Percentiles rank a stretch among this genome's conserved stretches.
Conservation (phyloP, 2,797 vertebrate species). For the Lerista edwardsae region DNA sequence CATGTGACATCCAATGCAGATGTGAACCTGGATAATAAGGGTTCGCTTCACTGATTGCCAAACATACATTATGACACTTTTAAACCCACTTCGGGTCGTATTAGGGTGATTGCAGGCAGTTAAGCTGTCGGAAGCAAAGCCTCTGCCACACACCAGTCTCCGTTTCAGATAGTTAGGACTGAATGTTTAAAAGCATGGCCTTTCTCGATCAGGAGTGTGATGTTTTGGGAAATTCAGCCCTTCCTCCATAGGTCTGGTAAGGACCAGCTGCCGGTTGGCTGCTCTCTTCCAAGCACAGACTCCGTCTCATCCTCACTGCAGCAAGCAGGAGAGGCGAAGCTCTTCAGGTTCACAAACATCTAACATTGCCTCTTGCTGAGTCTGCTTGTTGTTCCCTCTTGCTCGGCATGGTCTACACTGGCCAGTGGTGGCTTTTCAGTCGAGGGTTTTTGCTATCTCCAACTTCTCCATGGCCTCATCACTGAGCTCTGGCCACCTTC, state of each 20-base stretch:
- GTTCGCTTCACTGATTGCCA: conserved; percentile 69
- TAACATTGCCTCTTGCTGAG: no score
- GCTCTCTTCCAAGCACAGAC: no score
- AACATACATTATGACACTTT: conserved; percentile 70
- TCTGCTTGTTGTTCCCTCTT: no score
- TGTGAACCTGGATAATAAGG: conserved; percentile 68
- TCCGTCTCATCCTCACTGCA: not conserved
- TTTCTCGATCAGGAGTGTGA: conserved; percentile 2
- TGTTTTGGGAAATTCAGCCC: conserved; percentile 12
- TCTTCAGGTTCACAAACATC: no score
- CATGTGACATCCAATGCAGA: conserved; percentile 56
- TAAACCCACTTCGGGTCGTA: conserved; percentile 73
- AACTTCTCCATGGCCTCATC: no score
- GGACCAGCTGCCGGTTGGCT: no score
- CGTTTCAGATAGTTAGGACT: conserved; percentile 31
- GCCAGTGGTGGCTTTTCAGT: no score
- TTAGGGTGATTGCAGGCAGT: conserved; percentile 76
- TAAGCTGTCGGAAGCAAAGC: conserved; percentile 69
- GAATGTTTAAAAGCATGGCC: conserved; percentile 8
- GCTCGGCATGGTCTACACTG: no score
- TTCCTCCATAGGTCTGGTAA: no score
- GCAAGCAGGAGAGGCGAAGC: no score
- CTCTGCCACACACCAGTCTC: conserved; percentile 57
- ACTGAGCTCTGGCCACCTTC: no score
- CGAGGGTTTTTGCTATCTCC: no score